phyloP scores from a whole-genome alignment of 2,113 vertebrate genomes.

The Chloebia gouldiae region DNA sequence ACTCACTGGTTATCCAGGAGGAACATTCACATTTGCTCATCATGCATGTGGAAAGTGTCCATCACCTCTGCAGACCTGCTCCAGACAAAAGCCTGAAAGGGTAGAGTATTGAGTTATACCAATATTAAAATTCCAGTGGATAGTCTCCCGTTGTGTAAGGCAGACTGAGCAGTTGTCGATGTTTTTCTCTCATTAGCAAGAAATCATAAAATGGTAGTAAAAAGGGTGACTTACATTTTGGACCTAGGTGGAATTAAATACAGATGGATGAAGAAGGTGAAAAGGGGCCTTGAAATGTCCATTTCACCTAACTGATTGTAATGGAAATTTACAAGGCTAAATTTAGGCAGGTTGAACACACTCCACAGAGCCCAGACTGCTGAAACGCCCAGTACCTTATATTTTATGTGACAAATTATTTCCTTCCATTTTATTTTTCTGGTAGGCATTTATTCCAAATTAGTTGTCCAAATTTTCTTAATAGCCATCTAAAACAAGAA shows the following conservation, averaged over 20 bases:
- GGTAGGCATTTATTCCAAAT: neutral
- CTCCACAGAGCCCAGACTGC: neutral
- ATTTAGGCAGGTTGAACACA: neutral
- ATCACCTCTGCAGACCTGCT: neutral
- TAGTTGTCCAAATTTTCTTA: neutral
- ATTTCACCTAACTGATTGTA: neutral
- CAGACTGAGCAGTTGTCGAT: neutral
- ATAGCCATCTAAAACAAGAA: neutral
- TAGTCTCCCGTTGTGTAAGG: neutral
- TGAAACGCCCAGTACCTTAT: neutral
- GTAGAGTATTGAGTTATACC: neutral
- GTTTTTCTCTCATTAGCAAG: neutral
- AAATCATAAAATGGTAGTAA: neutral
- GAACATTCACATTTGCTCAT: neutral
- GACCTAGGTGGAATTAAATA: neutral
- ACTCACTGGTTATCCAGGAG: neutral
- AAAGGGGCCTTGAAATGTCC: neutral
- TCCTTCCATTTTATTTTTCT: neutral
- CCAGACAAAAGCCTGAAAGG: neutral
- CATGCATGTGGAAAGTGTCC: neutral
- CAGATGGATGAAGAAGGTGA: neutral
- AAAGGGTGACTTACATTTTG: neutral
- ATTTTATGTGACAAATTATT: neutral
- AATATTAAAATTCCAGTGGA: neutral
- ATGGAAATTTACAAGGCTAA: neutral